Evolutionary conservation across 2,888 invertebrate genomes (phyloP), one percentile per base, ranked within the genome.

Genomic region (Leptopilina myrica): DNA sequence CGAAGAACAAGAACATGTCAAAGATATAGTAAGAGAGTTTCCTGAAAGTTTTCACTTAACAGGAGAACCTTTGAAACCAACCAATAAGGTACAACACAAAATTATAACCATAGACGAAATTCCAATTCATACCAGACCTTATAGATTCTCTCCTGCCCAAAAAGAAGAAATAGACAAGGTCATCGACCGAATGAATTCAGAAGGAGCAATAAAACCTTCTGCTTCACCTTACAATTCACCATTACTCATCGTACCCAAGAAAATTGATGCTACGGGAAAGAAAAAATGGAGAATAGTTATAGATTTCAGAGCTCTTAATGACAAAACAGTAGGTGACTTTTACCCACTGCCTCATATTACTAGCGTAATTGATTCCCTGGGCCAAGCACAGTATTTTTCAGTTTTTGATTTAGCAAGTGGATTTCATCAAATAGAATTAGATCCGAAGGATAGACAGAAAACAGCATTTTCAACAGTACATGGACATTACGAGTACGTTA

Each of bases 401-500:
- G 76, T 78, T 0, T n/a, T 86, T 9, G 85, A 86, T 76, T 76
- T 84, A 33, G 82, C 83, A 9, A 76, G 76, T 5, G 84, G 85
- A 43, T 86, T 83, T 66, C 82, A 83, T 33, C 84, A 84, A 76
- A 83, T 85, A 11, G 49, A 49, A 49, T 2, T 49, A 49, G 49
- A 49, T 11, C 49, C 49, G 0, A 1, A 11, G 0, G 49, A 26
- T 56, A 43, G 15, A 20, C 66, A 76, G 33, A 81, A 83, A 79
- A 85, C 84, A 26, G 85, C 82, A 2, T 88, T 89, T 78, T 83
- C 80, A 1, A 81, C 82, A 8, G 85, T 86, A 67, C 81, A 85
- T 49, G 86, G 87, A 5, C 88, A 88, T 76, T 84, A 85, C 43
- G 86, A 88, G 79, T 89, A 81, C 69, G 66, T 76, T 6, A 59